These are phyloP conservation scores for Scatophagus argus DNA, from an alignment of 2,113 vertebrate genomes.

Conservation along the genomic window DNA sequence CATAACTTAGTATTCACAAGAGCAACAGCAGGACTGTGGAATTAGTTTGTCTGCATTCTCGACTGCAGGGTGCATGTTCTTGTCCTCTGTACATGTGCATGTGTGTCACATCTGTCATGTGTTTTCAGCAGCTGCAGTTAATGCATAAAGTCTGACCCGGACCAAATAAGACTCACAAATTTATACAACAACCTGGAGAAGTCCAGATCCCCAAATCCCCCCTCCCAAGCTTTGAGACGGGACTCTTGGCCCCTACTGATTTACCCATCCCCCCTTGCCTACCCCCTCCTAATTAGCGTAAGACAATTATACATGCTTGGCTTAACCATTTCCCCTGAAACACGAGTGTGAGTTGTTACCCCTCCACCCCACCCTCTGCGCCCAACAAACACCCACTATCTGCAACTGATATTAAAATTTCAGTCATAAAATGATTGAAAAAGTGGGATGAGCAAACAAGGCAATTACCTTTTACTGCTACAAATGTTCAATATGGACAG, in stretches of 20 bases:
- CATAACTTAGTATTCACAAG: slow-evolving; percentile 16
- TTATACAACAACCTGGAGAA: slow-evolving; percentile 64
- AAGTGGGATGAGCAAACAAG: slow-evolving; percentile 38
- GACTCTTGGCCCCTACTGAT: slow-evolving; percentile 66
- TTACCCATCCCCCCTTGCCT: slow-evolving; percentile 21
- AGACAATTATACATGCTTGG: slow-evolving; percentile 87
- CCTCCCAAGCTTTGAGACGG: slow-evolving; percentile 51
- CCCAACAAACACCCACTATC: slow-evolving; percentile 51
- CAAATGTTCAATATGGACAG: slow-evolving; percentile 10
- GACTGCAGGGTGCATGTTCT: slow-evolving; percentile 27
- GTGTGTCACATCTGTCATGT: slow-evolving; percentile 77
- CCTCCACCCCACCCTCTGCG: slow-evolving; percentile 32
- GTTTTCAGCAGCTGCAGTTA: slow-evolving; percentile 73
- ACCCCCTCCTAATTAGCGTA: slow-evolving; percentile 84
- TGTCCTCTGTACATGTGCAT: background rate
- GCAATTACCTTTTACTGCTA: slow-evolving; percentile 28
- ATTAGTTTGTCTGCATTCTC: slow-evolving; percentile 26
- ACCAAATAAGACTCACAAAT: slow-evolving; percentile 61
- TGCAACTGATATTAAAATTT: slow-evolving; percentile 73
- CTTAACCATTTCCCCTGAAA: slow-evolving; percentile 84
- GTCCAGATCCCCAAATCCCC: slow-evolving; percentile 46
- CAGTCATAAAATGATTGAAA: slow-evolving; percentile 45
- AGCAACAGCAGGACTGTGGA: background rate
- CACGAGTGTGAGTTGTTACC: slow-evolving; percentile 75
- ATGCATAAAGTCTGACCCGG: slow-evolving; percentile 59